Conservation (phyloP, 2,888 invertebrate species). For the Marasmarcha lunaedactyla region DNA sequence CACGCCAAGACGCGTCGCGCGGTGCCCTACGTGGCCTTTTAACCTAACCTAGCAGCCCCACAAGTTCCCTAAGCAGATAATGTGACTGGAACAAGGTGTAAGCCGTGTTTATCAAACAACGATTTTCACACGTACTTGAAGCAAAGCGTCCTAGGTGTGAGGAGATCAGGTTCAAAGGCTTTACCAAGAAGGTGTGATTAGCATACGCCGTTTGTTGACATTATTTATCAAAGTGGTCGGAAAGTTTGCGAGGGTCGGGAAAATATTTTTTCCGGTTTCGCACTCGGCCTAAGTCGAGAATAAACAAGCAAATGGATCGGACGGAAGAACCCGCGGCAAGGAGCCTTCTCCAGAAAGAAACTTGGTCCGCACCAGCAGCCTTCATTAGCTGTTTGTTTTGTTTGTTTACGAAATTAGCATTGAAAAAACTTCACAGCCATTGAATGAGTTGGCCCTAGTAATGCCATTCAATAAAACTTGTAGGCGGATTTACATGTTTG, state of each 20-base stretch:
- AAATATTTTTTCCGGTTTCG: conserved; percentile 30
- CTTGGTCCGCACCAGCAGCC: conserved; percentile 49
- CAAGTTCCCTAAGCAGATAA: conserved; percentile 11
- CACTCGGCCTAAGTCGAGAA: conserved; percentile 45
- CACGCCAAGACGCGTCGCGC: conserved; percentile 47
- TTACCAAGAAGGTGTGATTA: not conserved
- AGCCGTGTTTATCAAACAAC: conserved; percentile 1
- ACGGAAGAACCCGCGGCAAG: conserved; percentile 23
- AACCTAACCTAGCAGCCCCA: conserved; percentile 13
- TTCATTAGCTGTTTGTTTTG: conserved; percentile 64
- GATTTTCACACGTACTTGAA: not conserved
- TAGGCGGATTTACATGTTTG: not conserved
- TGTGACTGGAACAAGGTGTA: conserved; percentile 1
- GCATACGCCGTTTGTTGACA: not conserved
- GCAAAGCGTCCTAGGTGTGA: no score
- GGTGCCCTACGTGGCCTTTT: conserved; percentile 11
- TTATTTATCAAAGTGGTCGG: no score
- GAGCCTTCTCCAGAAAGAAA: conserved; percentile 23
- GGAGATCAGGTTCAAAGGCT: not conserved
- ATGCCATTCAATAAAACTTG: no score
- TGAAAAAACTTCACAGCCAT: conserved; percentile 32
- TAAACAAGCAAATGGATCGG: conserved; percentile 64
- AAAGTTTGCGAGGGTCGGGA: no score
- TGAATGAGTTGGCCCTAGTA: no score
- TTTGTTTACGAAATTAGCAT: conserved; percentile 65